Conservation (phyloP, 2,888 invertebrate species). For the Drosophila paucipuncta region DNA sequence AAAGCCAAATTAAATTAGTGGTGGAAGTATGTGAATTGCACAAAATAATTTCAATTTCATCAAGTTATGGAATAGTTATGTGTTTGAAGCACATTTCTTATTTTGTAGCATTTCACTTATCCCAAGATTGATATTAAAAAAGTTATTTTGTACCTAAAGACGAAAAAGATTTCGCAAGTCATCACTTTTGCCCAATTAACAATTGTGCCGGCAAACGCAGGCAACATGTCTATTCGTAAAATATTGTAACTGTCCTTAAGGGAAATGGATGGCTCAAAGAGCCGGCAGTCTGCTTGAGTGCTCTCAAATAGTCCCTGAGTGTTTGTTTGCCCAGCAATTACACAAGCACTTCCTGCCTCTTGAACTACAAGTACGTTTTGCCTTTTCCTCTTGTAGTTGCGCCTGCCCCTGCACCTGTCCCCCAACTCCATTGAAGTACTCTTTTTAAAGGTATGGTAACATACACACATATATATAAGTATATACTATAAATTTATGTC, state of each 20-base stretch:
- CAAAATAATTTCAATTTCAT: constrained; percentile 12
- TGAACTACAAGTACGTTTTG: constrained; percentile 15
- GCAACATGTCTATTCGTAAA: constrained; percentile 1
- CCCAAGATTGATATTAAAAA: constrained; percentile 29
- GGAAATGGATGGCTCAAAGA: constrained; percentile 30
- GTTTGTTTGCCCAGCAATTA: constrained; percentile 59
- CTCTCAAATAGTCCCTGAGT: constrained; percentile 40
- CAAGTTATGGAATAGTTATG: constrained; percentile 1
- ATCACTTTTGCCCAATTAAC: constrained; percentile 38
- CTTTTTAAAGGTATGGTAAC: constrained; percentile 9
- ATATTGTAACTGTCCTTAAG: constrained; percentile 15
- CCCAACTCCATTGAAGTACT: constrained; percentile 20
- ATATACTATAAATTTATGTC: neutral
- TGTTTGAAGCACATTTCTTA: neutral
- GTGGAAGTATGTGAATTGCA: constrained; percentile 22
- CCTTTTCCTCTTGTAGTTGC: constrained; percentile 3
- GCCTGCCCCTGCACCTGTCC: constrained; percentile 3
- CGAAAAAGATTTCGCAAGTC: constrained; percentile 17
- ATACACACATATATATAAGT: neutral
- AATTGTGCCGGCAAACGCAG: constrained; percentile 18
- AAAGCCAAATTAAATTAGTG: constrained; percentile 31
- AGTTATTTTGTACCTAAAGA: constrained; percentile 13
- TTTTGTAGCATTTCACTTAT: neutral
- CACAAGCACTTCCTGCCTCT: constrained; percentile 42
- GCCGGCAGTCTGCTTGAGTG: constrained; percentile 16